These are phyloP conservation scores for Enteromius radiatus DNA, from an alignment of 2,797 vertebrate species.

Conservation along the genomic window DNA sequence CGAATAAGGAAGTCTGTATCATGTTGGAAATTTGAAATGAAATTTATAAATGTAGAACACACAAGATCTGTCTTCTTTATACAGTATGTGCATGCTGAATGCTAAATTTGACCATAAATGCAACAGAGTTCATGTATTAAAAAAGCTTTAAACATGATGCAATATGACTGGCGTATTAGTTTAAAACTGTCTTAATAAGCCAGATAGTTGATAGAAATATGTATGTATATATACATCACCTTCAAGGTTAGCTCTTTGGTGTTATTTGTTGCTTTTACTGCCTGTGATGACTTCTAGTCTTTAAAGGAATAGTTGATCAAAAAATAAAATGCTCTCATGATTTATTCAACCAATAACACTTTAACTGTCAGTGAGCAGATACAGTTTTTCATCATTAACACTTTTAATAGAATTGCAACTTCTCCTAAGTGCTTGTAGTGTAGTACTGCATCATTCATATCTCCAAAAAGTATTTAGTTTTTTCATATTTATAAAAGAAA, in stretches of 20 bases:
- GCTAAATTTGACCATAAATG: background rate
- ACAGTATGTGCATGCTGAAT: background rate
- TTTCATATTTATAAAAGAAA: too few relatives aligned
- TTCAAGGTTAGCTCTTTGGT: background rate
- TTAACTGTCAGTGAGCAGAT: background rate
- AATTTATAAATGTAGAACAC: background rate
- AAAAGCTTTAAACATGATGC: background rate
- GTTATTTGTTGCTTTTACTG: background rate
- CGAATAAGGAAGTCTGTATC: background rate
- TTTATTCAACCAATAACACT: background rate
- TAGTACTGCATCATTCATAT: too few relatives aligned
- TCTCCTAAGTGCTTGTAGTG: too few relatives aligned
- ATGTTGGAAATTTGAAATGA: background rate
- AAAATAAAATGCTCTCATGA: background rate
- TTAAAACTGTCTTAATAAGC: background rate
- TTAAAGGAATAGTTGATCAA: background rate
- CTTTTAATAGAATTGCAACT: background rate
- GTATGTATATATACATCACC: background rate
- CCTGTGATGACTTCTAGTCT: background rate
- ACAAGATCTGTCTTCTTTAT: background rate
- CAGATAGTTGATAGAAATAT: background rate
- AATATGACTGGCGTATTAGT: background rate
- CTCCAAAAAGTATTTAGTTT: too few relatives aligned
- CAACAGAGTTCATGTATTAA: background rate
- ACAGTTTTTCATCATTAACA: background rate